Percentiles rank a stretch among this genome's conserved stretches.
Evolutionary conservation across 35 echinoderm and acorn worm genomes (phyloP).

Genomic region (Eucidaris tribuloides): DNA sequence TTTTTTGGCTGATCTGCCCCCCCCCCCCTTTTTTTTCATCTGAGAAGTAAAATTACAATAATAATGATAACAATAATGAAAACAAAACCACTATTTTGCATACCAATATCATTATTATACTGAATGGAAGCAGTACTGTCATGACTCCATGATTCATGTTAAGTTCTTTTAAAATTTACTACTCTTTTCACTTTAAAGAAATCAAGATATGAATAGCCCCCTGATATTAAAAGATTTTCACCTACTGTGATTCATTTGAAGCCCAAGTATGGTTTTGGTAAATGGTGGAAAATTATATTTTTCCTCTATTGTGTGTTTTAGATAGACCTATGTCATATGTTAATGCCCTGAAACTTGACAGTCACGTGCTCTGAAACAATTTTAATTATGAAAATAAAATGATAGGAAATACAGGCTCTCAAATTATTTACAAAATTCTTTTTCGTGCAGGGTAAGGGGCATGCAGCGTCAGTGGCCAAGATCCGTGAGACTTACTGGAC

Average conservation of each 20-base stretch:
- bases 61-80: conserved; percentile 12
- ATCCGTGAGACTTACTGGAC: conserved; percentile 70
- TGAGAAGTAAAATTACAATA: no score
- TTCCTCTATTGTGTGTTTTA: no score
- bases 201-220: conserved; percentile 35
- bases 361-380: neutral
- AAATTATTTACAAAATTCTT: neutral
- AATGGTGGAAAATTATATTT: no score
- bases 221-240: neutral
- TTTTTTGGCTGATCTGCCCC: no score
- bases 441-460: conserved; percentile 61
- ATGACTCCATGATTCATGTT: conserved; percentile 37
- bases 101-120: conserved; percentile 39
- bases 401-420: neutral
- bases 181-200: no score
- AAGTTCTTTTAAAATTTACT: conserved; percentile 21
- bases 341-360: neutral
- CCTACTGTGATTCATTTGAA: no score
- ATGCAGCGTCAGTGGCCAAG: conserved; percentile 57
- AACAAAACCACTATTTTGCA: neutral
- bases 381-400: neutral
- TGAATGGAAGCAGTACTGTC: conserved; percentile 36
- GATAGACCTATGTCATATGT: no score
- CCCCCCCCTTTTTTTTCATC: no score
- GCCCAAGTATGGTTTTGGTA: no score